A percentile compares a stretch with the other conserved stretches of the same genome.
Evolutionary conservation across 2,113 vertebrate genomes (phyloP).

Genomic region (Acanthisitta chloris): DNA sequence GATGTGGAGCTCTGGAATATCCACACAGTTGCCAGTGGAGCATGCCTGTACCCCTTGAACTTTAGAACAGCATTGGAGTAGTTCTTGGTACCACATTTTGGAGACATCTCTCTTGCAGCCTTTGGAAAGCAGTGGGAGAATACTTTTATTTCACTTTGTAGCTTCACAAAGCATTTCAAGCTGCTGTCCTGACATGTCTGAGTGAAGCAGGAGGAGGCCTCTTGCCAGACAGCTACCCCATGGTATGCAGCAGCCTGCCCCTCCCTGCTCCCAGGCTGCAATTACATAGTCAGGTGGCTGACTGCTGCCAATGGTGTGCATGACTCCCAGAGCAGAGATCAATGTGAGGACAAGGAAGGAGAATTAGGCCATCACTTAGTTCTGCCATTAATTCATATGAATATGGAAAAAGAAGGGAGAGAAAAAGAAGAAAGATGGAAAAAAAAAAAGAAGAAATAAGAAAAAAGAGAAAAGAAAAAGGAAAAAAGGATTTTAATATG

Average conservation of each 20-base stretch:
- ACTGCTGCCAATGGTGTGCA: neutral
- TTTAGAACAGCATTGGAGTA: neutral
- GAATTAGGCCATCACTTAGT: neutral
- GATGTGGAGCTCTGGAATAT: neutral
- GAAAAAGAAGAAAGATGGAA: fast-evolving
- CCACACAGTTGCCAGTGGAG: neutral
- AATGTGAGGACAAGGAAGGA: neutral
- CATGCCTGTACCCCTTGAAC: fast-evolving
- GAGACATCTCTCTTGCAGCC: neutral
- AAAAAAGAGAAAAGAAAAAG: neutral
- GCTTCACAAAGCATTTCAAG: constrained; percentile 1
- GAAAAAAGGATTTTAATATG: neutral
- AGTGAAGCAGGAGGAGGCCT: constrained; percentile 62
- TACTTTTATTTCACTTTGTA: constrained; percentile 3
- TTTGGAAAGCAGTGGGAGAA: constrained; percentile 8
- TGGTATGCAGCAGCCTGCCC: constrained; percentile 56
- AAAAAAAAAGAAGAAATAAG: fast-evolving
- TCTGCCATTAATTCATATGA: neutral
- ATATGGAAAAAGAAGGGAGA: neutral
- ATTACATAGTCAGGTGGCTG: neutral
- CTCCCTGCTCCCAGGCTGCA: constrained; percentile 47
- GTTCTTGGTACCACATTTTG: neutral
- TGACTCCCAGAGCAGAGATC: neutral
- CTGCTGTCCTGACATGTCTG: constrained; percentile 69
- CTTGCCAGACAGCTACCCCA: constrained; percentile 57